A percentile compares a stretch with the other conserved stretches of the same genome.
Conservation (phyloP, 2,888 invertebrate genomes). For the Brachycybe producta region DNA sequence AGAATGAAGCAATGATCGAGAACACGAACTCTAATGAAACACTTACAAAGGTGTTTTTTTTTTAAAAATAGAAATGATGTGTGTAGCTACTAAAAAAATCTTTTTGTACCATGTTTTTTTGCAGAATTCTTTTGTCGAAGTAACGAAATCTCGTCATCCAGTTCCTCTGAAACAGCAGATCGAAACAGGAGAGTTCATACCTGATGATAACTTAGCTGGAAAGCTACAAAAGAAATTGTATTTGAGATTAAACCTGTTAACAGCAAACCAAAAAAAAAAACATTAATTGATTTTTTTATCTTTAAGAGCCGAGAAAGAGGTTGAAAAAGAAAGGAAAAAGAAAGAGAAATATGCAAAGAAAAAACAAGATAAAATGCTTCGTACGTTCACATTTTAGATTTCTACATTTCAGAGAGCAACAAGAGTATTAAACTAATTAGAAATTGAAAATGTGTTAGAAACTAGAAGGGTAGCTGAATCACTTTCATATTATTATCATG, state of each 20-base stretch:
- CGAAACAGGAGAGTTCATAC: neutral
- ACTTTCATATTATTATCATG: too few species aligned
- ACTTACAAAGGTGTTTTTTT: too few species aligned
- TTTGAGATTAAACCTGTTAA: neutral
- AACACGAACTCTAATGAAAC: too few species aligned
- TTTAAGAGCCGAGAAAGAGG: constrained; percentile 20
- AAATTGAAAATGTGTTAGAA: too few species aligned
- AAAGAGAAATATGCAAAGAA: constrained; percentile 19
- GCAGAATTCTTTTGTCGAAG: too few species aligned
- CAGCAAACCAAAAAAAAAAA: neutral
- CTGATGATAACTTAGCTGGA: neutral
- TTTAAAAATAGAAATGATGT: too few species aligned
- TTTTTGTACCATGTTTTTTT: too few species aligned
- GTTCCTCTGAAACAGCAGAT: neutral
- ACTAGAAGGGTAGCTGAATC: too few species aligned
- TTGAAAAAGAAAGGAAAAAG: constrained; percentile 19
- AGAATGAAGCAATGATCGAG: too few species aligned
- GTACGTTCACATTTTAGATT: constrained; percentile 10
- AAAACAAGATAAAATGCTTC: constrained; percentile 16
- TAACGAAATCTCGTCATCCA: too few species aligned
- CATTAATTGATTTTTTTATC: too few species aligned
- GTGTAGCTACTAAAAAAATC: too few species aligned
- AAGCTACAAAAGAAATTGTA: constrained; percentile 12
- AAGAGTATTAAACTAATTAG: neutral
- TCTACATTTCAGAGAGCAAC: neutral